Evolutionary conservation across 2,113 vertebrate species (phyloP).

Genomic region (Tychaedon coryphoeus): DNA sequence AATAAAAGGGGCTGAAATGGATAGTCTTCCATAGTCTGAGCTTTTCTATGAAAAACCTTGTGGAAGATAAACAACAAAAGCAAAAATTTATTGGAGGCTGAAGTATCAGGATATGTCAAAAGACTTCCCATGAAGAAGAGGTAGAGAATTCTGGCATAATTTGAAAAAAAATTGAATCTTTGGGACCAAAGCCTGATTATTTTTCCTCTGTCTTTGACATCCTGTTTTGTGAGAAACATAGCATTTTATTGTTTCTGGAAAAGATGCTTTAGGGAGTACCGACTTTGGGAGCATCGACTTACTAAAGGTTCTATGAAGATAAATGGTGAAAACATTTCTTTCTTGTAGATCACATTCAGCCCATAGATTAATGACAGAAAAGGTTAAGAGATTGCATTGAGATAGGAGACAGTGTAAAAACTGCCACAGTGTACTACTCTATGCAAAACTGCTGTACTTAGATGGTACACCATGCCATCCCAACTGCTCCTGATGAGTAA

Average conservation of each 20-base stretch:
- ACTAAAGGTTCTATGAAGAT: not conserved
- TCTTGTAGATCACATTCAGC: not conserved
- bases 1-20: not conserved
- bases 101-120: not conserved
- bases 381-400: not conserved
- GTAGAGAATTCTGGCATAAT: not conserved
- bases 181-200: not conserved
- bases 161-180: not conserved
- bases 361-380: not conserved
- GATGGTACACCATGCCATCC: not conserved
- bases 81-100: not conserved
- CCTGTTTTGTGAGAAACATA: not conserved
- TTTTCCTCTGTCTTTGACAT: not conserved
- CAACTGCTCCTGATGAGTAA: not conserved
- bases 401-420: not conserved
- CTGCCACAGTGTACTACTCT: accelerated
- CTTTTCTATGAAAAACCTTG: not conserved
- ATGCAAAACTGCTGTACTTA: not conserved
- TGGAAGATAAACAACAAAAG: not conserved
- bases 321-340: not conserved
- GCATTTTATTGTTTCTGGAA: not conserved
- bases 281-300: not conserved
- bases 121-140: not conserved
- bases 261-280: not conserved
- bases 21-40: not conserved